These are phyloP conservation scores for Drosophila vallismaia DNA, from an alignment of 2,888 invertebrate genomes.

Conservation along the genomic window DNA sequence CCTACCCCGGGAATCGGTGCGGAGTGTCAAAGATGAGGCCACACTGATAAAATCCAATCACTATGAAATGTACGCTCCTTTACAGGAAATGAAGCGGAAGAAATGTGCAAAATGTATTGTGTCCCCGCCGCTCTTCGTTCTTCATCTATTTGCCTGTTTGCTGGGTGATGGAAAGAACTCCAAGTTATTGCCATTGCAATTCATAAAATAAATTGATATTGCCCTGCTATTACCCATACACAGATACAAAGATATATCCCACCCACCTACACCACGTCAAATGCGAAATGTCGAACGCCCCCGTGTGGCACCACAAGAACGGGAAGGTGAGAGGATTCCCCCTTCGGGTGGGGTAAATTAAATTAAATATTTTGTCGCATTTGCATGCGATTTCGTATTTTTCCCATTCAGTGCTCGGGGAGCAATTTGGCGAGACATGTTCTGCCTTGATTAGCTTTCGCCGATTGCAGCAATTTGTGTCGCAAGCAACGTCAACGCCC, in stretches of 20 bases:
- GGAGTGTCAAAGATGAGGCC: constrained; percentile 80
- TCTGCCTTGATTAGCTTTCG: constrained; percentile 75
- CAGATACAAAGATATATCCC: constrained; percentile 33
- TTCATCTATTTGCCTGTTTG: constrained; percentile 18
- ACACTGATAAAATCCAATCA: constrained; percentile 77
- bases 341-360: constrained; percentile 54
- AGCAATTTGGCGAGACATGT: constrained; percentile 72
- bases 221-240: constrained; percentile 70
- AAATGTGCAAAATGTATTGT: constrained; percentile 80
- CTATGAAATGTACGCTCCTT: constrained; percentile 80
- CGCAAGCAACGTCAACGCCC: constrained; percentile 50
- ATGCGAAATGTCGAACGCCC: constrained; percentile 57
- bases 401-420: constrained; percentile 40
- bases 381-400: constrained; percentile 68
- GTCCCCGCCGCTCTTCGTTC: constrained; percentile 29
- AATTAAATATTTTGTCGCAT: constrained; percentile 79
- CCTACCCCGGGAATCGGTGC: constrained; percentile 39
- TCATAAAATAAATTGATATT: constrained; percentile 80
- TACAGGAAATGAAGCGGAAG: constrained; percentile 79
- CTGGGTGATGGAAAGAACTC: constrained; percentile 43
- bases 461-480: constrained; percentile 51
- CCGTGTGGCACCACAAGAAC: constrained; percentile 51
- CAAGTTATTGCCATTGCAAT: constrained; percentile 77
- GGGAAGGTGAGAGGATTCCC: constrained; percentile 2
- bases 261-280: constrained; percentile 60